Base-by-base conservation (phyloP, 2,113 vertebrate species). In the Camelus dromedarius region DNA sequence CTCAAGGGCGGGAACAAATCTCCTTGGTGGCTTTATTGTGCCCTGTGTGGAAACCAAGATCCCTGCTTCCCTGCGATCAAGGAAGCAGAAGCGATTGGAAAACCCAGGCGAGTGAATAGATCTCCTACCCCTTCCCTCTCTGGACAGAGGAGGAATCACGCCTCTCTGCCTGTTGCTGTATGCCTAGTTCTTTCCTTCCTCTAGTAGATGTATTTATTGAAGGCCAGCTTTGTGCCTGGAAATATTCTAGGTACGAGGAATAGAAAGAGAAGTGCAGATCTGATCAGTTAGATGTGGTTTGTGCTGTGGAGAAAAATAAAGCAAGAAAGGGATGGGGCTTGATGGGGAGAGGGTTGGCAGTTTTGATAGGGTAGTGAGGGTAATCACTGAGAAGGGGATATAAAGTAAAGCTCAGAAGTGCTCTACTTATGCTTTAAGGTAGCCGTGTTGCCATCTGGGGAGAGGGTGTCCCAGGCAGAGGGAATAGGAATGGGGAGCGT, bases 21-120 rank as follows among this genome's bases (percentile, higher is more conserved):
- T 84, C 28, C 60, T 72, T 62, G 66, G 52, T 85, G 54, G 42
- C 60, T 84, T 89, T 76, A 48, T 83, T 76, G 24, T 90, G 72
- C 18, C 56, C 64, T 70, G 42, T 5, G 10, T 54, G 4, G 89
- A 79, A 64, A 46, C 62, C 70, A 46, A 56, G 72, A 54, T 64
- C 54, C 70, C 42, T 35, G 28, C 60, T 42, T 87, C 42, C 48
- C 42, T 12, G 9, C 24, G 30, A 66, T 38, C 18, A 16, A 64
- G 91, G 70, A 70, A 79, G 70, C 70, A 89, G 46, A 93, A 93
- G 56, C 64, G 42, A 30, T 42, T 7, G 13, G 86, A 77, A 90
- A 58, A 60, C 30, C 30, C 72, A 62, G 50, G 32, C 72, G n/a
- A 62, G 15, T 83, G 42, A 82, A 62, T 62, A 42, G 38, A 15